Percentiles rank a stretch among this genome's conserved stretches.
Evolutionary conservation across 2,113 vertebrate genomes (phyloP).

Genomic region (Crotophaga sulcirostris): DNA sequence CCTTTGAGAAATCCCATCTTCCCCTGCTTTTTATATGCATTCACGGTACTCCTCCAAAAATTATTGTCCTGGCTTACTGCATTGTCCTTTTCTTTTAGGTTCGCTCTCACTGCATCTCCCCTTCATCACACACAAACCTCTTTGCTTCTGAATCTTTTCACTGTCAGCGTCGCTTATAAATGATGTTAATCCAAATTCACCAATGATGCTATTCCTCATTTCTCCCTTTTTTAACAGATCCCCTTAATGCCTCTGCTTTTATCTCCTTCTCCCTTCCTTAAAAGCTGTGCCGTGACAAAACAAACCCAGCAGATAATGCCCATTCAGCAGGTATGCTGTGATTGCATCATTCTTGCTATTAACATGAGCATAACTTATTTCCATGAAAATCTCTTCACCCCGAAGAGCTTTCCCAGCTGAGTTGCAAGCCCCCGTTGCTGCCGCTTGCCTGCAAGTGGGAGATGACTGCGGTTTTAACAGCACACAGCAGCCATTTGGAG

Average conservation of each 20-base stretch:
- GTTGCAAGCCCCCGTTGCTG: not conserved
- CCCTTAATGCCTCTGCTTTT: not conserved
- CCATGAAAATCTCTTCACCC: not conserved
- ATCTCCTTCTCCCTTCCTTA: not conserved
- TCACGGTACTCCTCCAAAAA: not conserved
- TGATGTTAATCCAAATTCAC: not conserved
- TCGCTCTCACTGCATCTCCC: not conserved
- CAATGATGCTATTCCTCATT: not conserved
- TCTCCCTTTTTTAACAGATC: not conserved
- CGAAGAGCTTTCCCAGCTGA: not conserved
- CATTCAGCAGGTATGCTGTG: not conserved
- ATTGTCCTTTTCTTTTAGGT: not conserved
- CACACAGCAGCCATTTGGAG: accelerated
- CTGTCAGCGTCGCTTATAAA: accelerated
- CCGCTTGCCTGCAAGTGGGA: not conserved
- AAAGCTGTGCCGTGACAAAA: not conserved
- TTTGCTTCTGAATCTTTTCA: not conserved
- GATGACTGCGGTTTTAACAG: accelerated
- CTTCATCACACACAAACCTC: not conserved
- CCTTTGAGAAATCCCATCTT: not conserved
- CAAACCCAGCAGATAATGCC: not conserved
- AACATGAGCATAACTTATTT: too few species aligned
- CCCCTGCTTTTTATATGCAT: not conserved
- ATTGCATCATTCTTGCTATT: not conserved
- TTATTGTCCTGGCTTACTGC: not conserved